Conservation (phyloP, 2,113 vertebrate species). For the Saguinus imperator region DNA sequence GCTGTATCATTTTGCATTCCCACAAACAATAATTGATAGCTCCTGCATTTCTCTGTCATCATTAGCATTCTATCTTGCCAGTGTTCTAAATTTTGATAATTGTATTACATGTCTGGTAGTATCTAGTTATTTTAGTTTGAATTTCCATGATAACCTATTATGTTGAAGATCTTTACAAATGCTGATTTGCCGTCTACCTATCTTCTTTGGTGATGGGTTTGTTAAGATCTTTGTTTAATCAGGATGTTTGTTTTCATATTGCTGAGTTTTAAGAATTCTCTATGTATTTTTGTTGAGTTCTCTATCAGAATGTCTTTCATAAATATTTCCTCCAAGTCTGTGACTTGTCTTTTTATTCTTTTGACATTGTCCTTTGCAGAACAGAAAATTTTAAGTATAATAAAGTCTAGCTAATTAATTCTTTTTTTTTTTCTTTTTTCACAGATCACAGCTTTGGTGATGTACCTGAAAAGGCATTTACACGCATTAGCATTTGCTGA, state of each 20-base stretch:
- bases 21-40: fast-evolving
- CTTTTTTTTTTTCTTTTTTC: fast-evolving
- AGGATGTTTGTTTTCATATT: background rate
- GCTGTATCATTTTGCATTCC: fast-evolving
- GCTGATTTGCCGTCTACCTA: background rate
- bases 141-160: background rate
- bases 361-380: background rate
- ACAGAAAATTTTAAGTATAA: background rate
- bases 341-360: background rate
- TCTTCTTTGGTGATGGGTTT: background rate
- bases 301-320: background rate
- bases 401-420: background rate
- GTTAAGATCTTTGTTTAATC: background rate
- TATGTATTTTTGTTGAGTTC: background rate
- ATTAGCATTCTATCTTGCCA: fast-evolving
- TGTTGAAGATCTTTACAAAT: background rate
- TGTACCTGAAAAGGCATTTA: background rate
- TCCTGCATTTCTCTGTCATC: fast-evolving
- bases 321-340: background rate
- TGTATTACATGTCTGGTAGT: fast-evolving
- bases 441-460: background rate
- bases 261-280: background rate
- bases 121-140: background rate
- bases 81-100: too few species aligned
- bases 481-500: too few species aligned